Base-by-base conservation (phyloP, 2,888 invertebrate genomes). In the Synergus gifuensis region DNA sequence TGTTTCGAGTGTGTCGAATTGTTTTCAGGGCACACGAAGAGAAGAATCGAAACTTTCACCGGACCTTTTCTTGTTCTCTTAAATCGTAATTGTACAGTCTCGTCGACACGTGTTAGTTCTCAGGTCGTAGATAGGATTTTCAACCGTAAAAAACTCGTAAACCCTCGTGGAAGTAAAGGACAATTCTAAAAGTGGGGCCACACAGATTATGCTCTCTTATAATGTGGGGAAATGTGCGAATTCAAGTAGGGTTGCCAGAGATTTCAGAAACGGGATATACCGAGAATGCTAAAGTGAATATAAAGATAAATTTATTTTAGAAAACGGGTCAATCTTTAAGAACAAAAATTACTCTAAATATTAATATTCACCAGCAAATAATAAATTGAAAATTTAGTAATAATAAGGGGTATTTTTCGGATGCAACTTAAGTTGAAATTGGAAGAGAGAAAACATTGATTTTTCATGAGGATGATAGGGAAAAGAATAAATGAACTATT, bases 1-100 rank as follows among this genome's bases (percentile, higher is more conserved):
- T 82, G 79, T 82, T 82, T 82, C 81, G 77, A 83, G 83, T 82
- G 83, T 79, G 81, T 84, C 83, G 73, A 84, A 85, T 85, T 82
- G 81, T 79, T 83, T 84, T 77, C 82, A 83, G 82, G 76, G 76
- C 77, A 58, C 22, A 60, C 22, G 44, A 77, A 77, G 77, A 77
- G 79, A 46, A 69, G 76, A 78, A 80, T 83, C 79, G 80, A 80
- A 83, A 80, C 79, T 83, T 81, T 77, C 63, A 66, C 66, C 22
- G 63, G 18, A 22, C 42, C 42, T 76, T 76, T 69, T 69, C 79
- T 66, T 67, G 66, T 67, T 78, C 78, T 82, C 78, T 69, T 16
- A 76, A 76, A 78, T 81, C 58, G 46, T 76, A 63, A 78, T 79
- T 76, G 73, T 63, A 76, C 36, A 54, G 28, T 73, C 49, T 73